Evolutionary conservation across 2,797 vertebrate genomes (phyloP), one percentile per base, ranked within the genome.

Genomic region (Sandelia bainsii): DNA sequence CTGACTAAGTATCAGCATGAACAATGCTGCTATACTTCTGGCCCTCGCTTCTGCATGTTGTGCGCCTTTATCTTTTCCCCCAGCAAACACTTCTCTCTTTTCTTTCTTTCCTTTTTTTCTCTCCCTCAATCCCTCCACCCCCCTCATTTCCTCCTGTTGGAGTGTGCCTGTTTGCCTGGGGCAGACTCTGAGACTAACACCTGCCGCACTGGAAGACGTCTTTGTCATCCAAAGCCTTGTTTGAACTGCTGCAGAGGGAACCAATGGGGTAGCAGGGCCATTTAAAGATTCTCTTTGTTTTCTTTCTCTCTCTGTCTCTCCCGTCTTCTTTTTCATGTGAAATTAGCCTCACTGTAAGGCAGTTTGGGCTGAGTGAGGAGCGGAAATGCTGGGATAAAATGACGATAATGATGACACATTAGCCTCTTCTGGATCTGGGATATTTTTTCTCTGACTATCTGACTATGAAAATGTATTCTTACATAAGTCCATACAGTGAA

Each of bases 161-260:
- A 94, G 92, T 90, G 94, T 92, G 90, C 93, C 86, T 93, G 91
- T 95, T 94, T 91, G 92, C 95, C 94, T 88, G 90, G 87, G 93
- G 94, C 87, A 89, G 94, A 96, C 94, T 96, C 94, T 79, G 94
- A 96, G 94, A 96, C 95, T 94, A 97, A 95, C 96, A 97, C 96
- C 96, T 97, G 96, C 96, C 93, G 88, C 94, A 93, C 93, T 93
- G 85, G 95, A 95, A 95, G 95, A 95, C 91, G 93, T 95, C 96
- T 97, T 96, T 96, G 96, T 97, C 92, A 87, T 93, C 93, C 75
- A 85, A 88, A 91, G 93, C 95, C 95, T 95, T 96, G 94, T 96
- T 94, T 95, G 93, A 88, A 89, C 93, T 94, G 94, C 94, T 93
- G 90, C 91, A 87, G 85, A 86, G 87, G 92, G 93, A 92, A 90